phyloP scores from a whole-genome alignment of 2,888 invertebrate genomes.

The Horisme vitalbata region DNA sequence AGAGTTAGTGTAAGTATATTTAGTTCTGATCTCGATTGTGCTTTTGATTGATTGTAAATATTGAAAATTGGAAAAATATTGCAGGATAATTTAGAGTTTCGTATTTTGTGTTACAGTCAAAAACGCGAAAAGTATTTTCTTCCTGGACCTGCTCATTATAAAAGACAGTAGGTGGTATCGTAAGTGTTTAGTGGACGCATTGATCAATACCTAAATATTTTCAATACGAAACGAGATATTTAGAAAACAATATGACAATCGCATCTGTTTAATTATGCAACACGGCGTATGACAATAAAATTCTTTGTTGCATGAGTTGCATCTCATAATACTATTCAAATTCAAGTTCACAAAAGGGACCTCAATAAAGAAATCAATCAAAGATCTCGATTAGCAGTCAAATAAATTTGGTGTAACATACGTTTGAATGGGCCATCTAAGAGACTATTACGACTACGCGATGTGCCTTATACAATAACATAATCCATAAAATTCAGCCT shows the following conservation, averaged over 20 bases:
- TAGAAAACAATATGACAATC: conserved; percentile 17
- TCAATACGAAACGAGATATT: conserved; percentile 17
- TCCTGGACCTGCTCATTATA: neutral
- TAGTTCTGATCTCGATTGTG: too few species aligned
- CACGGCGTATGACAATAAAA: conserved; percentile 14
- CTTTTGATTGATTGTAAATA: too few species aligned
- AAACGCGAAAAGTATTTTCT: too few species aligned
- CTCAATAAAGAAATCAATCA: conserved; percentile 15
- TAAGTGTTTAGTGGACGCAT: neutral
- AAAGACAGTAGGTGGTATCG: neutral
- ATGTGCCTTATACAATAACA: conserved; percentile 33
- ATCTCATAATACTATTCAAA: conserved; percentile 3
- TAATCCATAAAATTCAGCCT: conserved; percentile 34
- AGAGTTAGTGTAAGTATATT: neutral
- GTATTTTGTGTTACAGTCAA: too few species aligned
- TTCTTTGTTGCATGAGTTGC: conserved; percentile 12
- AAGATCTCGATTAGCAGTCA: conserved; percentile 12
- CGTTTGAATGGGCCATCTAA: conserved; percentile 32
- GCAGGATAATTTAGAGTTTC: too few species aligned
- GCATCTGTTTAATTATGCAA: conserved; percentile 8
- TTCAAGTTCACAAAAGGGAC: conserved; percentile 3
- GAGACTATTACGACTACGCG: conserved; percentile 37
- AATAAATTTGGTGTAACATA: conserved; percentile 32
- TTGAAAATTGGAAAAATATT: too few species aligned
- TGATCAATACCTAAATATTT: conserved; percentile 16